Conservation (phyloP, 2,888 invertebrate genomes). For the Eumacrocentrus americanus region DNA sequence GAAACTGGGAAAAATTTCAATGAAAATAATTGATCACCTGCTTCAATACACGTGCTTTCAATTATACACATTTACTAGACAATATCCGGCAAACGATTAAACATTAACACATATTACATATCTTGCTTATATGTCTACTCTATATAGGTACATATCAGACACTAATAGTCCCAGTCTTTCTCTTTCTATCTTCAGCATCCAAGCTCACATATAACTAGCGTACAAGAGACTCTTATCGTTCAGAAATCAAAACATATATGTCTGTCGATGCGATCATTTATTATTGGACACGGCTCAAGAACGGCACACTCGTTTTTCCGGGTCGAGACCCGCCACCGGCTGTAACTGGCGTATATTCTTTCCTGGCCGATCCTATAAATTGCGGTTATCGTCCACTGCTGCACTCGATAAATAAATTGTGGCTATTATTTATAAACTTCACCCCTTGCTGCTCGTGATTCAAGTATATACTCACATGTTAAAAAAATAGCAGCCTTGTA, state of each 20-base stretch:
- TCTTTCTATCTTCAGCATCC: not conserved
- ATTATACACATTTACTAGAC: slow-evolving; percentile 15
- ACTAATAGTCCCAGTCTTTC: not conserved
- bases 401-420: slow-evolving; percentile 21
- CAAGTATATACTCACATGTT: not conserved
- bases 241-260: slow-evolving; percentile 38
- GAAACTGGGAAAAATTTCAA: too few relatives aligned
- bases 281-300: slow-evolving; percentile 31
- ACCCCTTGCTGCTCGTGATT: slow-evolving; percentile 2
- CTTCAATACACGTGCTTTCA: too few relatives aligned
- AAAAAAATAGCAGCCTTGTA: too few relatives aligned
- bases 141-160: not conserved
- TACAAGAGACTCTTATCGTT: slow-evolving; percentile 32
- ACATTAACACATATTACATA: not conserved
- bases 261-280: slow-evolving; percentile 32
- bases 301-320: slow-evolving; percentile 23
- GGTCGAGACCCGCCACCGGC: slow-evolving; percentile 15
- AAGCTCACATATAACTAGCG: slow-evolving; percentile 3
- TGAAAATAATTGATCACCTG: too few relatives aligned
- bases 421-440: slow-evolving; percentile 23
- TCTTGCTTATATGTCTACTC: not conserved
- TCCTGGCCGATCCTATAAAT: slow-evolving; percentile 19
- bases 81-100: slow-evolving; percentile 25
- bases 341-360: slow-evolving; percentile 16
- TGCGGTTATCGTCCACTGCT: slow-evolving; percentile 17